Base-by-base conservation (phyloP, 2,888 invertebrate genomes). In the Taenaris catops region DNA sequence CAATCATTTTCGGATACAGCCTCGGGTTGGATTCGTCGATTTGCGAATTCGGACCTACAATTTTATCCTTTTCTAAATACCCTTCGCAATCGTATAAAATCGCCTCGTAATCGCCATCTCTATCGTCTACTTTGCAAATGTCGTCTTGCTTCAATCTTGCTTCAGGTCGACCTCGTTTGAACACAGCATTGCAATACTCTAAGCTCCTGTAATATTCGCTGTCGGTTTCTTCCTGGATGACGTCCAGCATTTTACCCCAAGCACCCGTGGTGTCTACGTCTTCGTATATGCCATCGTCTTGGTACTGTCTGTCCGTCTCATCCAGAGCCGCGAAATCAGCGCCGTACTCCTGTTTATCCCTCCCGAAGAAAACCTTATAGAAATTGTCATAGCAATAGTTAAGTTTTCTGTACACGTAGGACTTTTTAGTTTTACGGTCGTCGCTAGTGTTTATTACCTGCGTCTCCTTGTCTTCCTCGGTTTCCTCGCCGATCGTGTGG, bases 401-500 rank as follows among this genome's bases (percentile, higher is more conserved):
- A 1, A 87, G 64, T 59, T 86, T 84, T 6, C 83, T 62, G 53
- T 87, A 87, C 4, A 87, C 44, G 41, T 60, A 71, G 0, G 86
- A 78, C 39, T 79, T 81, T 55, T 79, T 81, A 20, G 42, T 31
- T 12, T 38, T 46, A 41, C 25, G 31, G 26, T 29, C 25, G 29
- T 38, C 35, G 41, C 41, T 44, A 42, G 34, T 16, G 31, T 38
- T 42, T 26, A 52, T 78, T 87, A 87, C 87, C 88, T 92, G 93
- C 0, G 95, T 89, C 55, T 96, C 96, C 52, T 93, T 92, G 68
- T 92, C 94, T 46, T 93, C 91, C 6, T 92, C 91, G n/a, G 94
- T 94, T 41, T 96, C 96, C 58, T 97, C 96, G 7, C 96, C 96
- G 67, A 98, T 97, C 33, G 96, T 96, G 58, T 95, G 92, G 32